Evolutionary conservation across 2,888 invertebrate genomes (phyloP).

Genomic region (Melanostoma mellinum): DNA sequence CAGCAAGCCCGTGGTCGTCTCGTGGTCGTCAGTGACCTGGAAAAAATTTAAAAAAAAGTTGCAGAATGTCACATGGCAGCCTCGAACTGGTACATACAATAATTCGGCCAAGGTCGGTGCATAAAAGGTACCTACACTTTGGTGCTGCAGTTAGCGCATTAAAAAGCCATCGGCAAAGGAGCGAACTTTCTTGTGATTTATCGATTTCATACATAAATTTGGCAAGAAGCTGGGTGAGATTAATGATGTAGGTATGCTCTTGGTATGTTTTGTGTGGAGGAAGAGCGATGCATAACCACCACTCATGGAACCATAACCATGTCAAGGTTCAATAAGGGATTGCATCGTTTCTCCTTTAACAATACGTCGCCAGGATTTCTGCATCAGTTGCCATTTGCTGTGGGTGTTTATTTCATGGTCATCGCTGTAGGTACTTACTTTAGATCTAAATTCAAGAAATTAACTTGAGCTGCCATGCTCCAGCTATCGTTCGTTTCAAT

Average conservation of each 20-base stretch:
- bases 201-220: slow-evolving; percentile 1
- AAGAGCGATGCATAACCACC: no score
- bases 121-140: slow-evolving; percentile 1
- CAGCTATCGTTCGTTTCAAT: no score
- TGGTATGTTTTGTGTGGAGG: neutral
- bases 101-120: slow-evolving; percentile 29
- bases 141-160: slow-evolving; percentile 5
- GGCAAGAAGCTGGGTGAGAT: neutral
- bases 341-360: no score
- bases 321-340: no score
- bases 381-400: no score
- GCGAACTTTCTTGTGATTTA: slow-evolving; percentile 34
- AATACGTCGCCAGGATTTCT: no score
- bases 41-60: slow-evolving; percentile 4
- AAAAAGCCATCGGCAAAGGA: slow-evolving; percentile 13
- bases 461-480: no score
- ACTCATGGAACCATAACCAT: no score
- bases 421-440: no score
- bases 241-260: neutral
- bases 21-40: slow-evolving; percentile 5
- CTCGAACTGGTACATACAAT: neutral
- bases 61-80: neutral
- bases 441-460: no score
- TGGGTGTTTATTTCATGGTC: no score
- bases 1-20: neutral